phyloP scores from a whole-genome alignment of 2,113 vertebrate species.

The Nibea coibor region DNA sequence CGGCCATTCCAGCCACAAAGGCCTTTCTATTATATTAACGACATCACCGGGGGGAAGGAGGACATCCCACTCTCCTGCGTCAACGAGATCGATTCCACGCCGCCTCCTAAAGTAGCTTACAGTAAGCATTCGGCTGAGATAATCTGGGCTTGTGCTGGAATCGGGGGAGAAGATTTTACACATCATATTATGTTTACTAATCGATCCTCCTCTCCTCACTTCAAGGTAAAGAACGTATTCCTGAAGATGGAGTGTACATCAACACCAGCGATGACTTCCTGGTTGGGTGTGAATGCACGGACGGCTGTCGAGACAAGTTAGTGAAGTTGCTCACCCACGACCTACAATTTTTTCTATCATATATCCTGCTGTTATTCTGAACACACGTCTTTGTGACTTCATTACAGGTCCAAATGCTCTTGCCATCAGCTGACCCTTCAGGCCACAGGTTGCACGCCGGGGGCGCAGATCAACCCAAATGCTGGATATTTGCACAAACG shows the following conservation, averaged over 20 bases:
- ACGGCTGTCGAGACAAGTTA: slow-evolving; percentile 96
- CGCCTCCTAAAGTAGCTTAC: slow-evolving; percentile 93
- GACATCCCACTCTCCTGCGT: slow-evolving; percentile 96
- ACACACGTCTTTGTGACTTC: background rate
- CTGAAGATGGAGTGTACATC: slow-evolving; percentile 94
- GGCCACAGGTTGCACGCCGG: slow-evolving; percentile 94
- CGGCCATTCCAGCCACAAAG: slow-evolving; percentile 94
- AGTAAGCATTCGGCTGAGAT: slow-evolving; percentile 81
- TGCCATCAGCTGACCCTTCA: slow-evolving; percentile 97
- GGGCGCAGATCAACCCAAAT: slow-evolving; percentile 89
- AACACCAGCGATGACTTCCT: slow-evolving; percentile 94
- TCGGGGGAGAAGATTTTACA: background rate
- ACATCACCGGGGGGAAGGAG: slow-evolving; percentile 93
- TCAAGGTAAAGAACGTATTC: slow-evolving; percentile 90
- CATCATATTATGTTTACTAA: background rate
- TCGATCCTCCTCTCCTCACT: background rate
- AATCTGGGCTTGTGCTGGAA: background rate
- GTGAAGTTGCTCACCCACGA: slow-evolving; percentile 45
- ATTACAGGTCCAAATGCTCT: slow-evolving; percentile 91
- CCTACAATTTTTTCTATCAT: background rate
- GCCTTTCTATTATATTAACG: slow-evolving; percentile 93
- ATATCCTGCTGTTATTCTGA: background rate
- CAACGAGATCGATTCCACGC: slow-evolving; percentile 94
- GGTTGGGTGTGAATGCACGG: slow-evolving; percentile 96
- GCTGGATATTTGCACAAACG: slow-evolving; percentile 93